Evolutionary conservation across 2,888 invertebrate species (phyloP), one percentile per base, ranked within the genome.

Genomic region (Venustoraphidia nigricollis): DNA sequence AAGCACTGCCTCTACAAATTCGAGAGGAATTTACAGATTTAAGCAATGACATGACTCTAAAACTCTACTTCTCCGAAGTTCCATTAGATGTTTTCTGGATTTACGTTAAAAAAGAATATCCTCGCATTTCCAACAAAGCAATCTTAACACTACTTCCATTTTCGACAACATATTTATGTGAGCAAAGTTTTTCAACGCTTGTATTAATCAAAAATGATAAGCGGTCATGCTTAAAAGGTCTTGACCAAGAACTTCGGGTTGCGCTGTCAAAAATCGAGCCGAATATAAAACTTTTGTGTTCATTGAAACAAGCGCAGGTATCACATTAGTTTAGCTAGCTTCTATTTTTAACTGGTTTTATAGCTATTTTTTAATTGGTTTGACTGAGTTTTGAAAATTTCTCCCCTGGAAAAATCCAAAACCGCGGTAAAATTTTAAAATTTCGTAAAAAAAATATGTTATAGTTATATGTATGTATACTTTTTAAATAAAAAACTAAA

Each of bases 111-210:
- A 49, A 49, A 49, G 47, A 48, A 48, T 48, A 48, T 35, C 48
- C 48, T 48, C 46, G 48, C 48, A 48, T 48, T 49, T 49, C 48
- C 34, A 41, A 49, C 50, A 49, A 48, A 49, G 50, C 50, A 35
- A 49, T 49, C 47, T 41, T 49, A 45, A 49, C 47, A 36, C 50
- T 49, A 49, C 48, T 49, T 48, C 49, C 49, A 49, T 49, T 49
- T 49, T 49, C 49, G 48, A 48, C 46, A 17, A 49, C 49, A 49
- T 49, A 49, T 49, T 48, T 48, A 48, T 49, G 50, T 48, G 36
- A 49, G 50, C 47, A 40, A 40, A 40, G 40, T 40, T 40, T 40
- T 47, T 47, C 44, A 47, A 45, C 44, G 34, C 43, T 45, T 47
- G 17, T 45, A 47, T 47, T 47, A 47, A 47, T 45, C 34, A 34